These are phyloP conservation scores for Endomychus coccineus DNA, from an alignment of 2,888 invertebrate species.

Conservation along the genomic window DNA sequence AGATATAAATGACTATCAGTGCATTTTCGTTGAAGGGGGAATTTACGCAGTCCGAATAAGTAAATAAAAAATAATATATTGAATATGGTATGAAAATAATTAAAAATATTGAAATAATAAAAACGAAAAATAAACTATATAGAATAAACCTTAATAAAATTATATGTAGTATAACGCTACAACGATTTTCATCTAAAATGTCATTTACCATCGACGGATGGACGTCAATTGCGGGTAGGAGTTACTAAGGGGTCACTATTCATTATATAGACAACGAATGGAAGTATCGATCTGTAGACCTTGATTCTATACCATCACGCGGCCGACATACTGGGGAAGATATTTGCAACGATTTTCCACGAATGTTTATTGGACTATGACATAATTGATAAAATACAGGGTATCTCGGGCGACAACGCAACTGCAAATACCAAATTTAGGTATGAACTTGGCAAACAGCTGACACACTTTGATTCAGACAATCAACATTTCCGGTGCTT, in stretches of 20 bases:
- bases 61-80: no score
- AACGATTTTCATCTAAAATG: conserved; percentile 1
- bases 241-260: conserved; percentile 1
- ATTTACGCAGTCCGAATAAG: no score
- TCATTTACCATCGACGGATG: conserved; percentile 1
- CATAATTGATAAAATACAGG: conserved; percentile 2
- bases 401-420: conserved; percentile 26
- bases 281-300: conserved; percentile 1
- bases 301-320: conserved; percentile 1
- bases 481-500: conserved; percentile 29
- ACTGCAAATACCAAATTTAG: conserved; percentile 26
- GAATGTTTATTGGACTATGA: conserved; percentile 1
- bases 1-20: no score
- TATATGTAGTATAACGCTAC: no score
- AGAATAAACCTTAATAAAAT: no score
- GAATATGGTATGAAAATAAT: no score
- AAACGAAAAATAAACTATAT: no score
- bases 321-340: conserved; percentile 1
- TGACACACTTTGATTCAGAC: conserved; percentile 17
- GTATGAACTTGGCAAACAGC: conserved; percentile 17
- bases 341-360: conserved; percentile 1
- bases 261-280: conserved; percentile 1
- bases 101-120: no score
- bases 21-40: no score
- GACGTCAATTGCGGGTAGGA: conserved; percentile 1